Evolutionary conservation across 2,797 vertebrate genomes (phyloP).

Genomic region (Cossypha heuglini): DNA sequence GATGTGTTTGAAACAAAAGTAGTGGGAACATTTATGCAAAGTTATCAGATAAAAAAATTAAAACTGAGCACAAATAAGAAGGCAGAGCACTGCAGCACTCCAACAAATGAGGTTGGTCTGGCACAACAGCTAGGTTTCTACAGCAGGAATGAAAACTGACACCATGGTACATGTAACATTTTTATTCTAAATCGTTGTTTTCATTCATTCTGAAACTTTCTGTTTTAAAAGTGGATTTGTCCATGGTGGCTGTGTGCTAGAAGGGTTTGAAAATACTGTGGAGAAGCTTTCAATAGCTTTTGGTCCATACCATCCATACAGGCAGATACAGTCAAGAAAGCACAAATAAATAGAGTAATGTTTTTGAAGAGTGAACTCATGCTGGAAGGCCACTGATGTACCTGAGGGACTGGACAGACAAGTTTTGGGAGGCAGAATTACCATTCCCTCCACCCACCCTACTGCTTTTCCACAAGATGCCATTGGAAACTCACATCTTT

Average conservation of each 20-base stretch:
- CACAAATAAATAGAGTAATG: neutral
- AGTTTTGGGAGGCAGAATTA: neutral
- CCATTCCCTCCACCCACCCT: neutral
- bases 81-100: neutral
- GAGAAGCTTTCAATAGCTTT: neutral
- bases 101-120: neutral
- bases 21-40: neutral
- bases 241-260: neutral
- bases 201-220: neutral
- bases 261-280: neutral
- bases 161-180: neutral
- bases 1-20: neutral
- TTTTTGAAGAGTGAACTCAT: neutral
- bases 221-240: neutral
- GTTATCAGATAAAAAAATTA: neutral
- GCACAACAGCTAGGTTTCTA: neutral
- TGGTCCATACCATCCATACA: neutral
- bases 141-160: neutral
- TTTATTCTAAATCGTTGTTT: neutral
- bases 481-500: neutral
- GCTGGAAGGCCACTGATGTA: neutral
- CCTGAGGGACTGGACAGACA: neutral
- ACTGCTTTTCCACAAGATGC: neutral
- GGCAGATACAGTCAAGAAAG: neutral
- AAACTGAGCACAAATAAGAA: neutral